Conservation (phyloP, 30 jellyfish, hydroid and myxozoan species). For the Hydractinia symbiolongicarpus region DNA sequence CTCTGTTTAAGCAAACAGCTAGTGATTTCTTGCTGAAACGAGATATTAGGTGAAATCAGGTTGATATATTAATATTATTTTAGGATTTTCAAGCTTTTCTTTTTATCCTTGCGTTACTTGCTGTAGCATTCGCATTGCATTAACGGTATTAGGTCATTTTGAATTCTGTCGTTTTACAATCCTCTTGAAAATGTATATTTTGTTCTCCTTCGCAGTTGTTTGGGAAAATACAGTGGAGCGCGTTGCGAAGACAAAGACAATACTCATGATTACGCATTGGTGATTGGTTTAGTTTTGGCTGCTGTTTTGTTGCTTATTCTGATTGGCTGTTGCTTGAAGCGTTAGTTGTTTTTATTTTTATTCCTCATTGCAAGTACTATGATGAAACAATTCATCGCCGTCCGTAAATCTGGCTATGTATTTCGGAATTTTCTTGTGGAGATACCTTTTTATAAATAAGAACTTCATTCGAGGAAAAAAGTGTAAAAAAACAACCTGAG, state of each 20-base stretch:
- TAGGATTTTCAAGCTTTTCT: too few species aligned
- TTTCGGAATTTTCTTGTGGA: too few species aligned
- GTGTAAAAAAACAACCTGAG: too few species aligned
- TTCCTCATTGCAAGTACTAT: background rate
- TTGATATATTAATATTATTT: too few species aligned
- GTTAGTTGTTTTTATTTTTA: background rate
- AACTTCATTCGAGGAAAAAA: too few species aligned
- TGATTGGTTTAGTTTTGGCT: slow-evolving; percentile 1
- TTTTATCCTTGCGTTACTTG: too few species aligned
- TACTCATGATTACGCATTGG: background rate
- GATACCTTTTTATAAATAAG: too few species aligned
- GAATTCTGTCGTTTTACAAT: background rate
- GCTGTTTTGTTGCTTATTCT: background rate
- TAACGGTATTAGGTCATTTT: background rate
- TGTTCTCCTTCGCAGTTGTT: slow-evolving; percentile 11
- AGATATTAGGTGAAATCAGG: too few species aligned
- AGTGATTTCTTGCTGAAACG: too few species aligned
- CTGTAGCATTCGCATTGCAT: background rate
- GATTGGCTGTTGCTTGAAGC: background rate
- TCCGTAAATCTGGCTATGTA: too few species aligned
- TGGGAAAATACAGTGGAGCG: slow-evolving; percentile 8
- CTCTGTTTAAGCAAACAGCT: too few species aligned
- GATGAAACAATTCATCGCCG: too few species aligned
- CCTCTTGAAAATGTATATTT: background rate
- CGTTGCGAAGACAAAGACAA: slow-evolving; percentile 16